Base-by-base conservation (phyloP, 2,888 invertebrate genomes). In the Oxytorus armatus region DNA sequence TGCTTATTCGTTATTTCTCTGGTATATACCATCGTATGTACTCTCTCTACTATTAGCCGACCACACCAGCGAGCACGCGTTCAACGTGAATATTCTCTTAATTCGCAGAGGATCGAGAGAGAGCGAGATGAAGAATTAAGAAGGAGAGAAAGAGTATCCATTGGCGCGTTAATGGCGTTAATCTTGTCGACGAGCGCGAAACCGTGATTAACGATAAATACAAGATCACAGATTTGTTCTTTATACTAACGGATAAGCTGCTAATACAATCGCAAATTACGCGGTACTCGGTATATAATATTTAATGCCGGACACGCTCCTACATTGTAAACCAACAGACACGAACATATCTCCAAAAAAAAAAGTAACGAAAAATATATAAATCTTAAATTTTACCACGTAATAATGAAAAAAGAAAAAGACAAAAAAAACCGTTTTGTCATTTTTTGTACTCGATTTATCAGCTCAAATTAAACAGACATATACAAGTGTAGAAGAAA, bases 121-220 rank as follows among this genome's bases (percentile, higher is more conserved):
- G 11, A 33, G n/a, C 18, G 16, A 8, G 16, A 21, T 16, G 1
- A 16, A 29, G 10, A 44, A 18, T 23, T 10, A 53, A 39, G 36
- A 18, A 18, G n/a, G 39, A 16, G 18, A 39, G 51, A 53, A 16
- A 53, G 39, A 73, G 53, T 53, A 53, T 86, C n/a, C 85, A 82
- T 82, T 77, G 80, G 72, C 79, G 82, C 83, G 82, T 89, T 88
- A 88, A 89, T 87, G 83, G 85, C 84, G 86, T 87, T 88, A 86
- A 88, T 88, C 88, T 87, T 83, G 85, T 84, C 85, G 86, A 79
- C 77, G 77, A 61, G 36, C 36, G 36, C 36, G 3, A 8, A 7
- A 36, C 36, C 36, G 36, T 85, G 88, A 87, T 88, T 86, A 87
- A 88, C 86, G 84, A 82, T 65, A 74, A 44, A 77, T 68, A 82